Percentiles rank a stretch among this genome's conserved stretches.
Conservation (phyloP, 92 coral and sea anemone genomes). For the Parazoanthus swiftii region DNA sequence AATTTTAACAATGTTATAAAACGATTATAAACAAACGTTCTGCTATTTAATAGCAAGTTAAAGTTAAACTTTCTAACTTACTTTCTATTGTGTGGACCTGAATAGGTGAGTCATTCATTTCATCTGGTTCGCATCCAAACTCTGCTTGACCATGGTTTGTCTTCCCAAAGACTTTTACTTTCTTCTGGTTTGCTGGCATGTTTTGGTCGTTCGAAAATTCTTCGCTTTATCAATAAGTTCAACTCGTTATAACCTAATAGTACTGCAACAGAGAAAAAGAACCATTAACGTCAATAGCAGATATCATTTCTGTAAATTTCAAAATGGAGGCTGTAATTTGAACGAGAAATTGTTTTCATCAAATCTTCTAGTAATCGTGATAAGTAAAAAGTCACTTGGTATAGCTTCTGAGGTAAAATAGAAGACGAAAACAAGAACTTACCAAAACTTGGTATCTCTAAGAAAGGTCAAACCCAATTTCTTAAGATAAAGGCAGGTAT, state of each 20-base stretch:
- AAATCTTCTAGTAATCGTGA: not conserved
- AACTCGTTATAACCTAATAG: not conserved
- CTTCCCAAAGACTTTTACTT: conserved; percentile 49
- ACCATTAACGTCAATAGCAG: not conserved
- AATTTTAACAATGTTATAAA: too few relatives aligned
- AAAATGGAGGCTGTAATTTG: not conserved
- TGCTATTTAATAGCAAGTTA: not conserved
- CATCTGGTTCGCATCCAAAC: conserved; percentile 29
- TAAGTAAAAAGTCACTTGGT: not conserved
- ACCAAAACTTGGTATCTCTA: not conserved
- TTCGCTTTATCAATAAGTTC: not conserved
- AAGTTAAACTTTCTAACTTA: not conserved
- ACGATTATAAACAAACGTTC: not conserved
- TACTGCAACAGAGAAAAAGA: not conserved
- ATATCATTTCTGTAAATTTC: not conserved
- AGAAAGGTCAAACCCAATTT: not conserved
- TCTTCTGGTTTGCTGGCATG: conserved; percentile 64
- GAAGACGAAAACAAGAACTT: not conserved
- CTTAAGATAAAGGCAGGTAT: not conserved
- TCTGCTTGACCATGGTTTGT: conserved; percentile 15
- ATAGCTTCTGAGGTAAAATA: too few relatives aligned
- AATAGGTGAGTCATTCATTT: not conserved
- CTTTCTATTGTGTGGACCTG: not conserved
- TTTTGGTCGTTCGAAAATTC: not conserved
- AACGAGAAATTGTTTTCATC: not conserved